Conservation (phyloP, 2,797 vertebrate genomes). For the Mormyrus hasselquistii region DNA sequence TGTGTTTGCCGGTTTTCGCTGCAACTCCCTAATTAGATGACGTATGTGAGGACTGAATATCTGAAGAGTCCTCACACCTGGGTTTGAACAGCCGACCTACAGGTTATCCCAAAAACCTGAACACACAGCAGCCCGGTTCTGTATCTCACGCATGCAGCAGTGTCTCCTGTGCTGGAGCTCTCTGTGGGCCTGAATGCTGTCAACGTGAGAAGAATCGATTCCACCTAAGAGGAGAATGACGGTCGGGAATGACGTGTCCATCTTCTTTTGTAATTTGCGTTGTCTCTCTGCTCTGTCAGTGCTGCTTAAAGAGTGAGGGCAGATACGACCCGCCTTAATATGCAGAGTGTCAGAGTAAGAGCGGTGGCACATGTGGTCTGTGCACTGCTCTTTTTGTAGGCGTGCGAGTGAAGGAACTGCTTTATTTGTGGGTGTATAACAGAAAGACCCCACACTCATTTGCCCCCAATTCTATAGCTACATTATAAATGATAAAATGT, state of each 20-base stretch:
- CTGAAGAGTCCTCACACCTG: not conserved
- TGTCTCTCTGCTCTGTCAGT: not conserved
- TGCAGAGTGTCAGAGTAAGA: not conserved
- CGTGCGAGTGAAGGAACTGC: conserved; percentile 7
- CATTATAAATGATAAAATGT: conserved; percentile 25
- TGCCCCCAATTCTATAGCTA: conserved; percentile 26
- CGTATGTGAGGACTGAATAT: not conserved
- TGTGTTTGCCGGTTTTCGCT: not conserved
- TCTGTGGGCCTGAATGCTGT: not conserved
- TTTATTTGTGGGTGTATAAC: conserved; percentile 15
- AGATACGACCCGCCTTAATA: not conserved
- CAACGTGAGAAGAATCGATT: not conserved
- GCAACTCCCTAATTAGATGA: not conserved
- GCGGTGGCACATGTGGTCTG: not conserved
- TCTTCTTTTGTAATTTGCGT: not conserved
- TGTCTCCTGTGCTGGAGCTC: not conserved
- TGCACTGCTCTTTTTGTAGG: conserved; percentile 7
- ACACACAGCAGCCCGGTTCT: not conserved
- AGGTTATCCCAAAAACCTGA: not conserved
- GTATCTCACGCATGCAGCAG: not conserved
- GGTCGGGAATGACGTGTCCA: not conserved
- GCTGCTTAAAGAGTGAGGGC: not conserved
- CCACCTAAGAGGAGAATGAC: not conserved
- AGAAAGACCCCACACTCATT: conserved; percentile 27
- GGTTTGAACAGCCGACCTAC: not conserved